Percentiles rank a stretch among this genome's conserved stretches.
phyloP scores from a whole-genome alignment of 1,140 invertebrate genomes.

The Fragariocoptes setiger region DNA sequence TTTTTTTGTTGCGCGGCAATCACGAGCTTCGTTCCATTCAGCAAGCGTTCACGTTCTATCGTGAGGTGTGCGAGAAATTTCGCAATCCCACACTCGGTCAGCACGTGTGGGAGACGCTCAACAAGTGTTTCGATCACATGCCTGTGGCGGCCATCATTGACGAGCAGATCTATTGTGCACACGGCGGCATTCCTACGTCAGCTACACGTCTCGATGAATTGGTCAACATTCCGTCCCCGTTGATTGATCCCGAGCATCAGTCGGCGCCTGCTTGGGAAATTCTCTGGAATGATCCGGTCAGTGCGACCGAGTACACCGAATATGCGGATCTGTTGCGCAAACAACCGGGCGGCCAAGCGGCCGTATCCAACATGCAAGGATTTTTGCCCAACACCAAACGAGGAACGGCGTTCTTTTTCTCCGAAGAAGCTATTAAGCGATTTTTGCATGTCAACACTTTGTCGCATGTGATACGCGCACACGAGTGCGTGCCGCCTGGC shows the following conservation, averaged over 20 bases:
- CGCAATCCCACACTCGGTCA: conserved; percentile 23
- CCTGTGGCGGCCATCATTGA: conserved; percentile 34
- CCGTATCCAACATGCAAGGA: conserved; percentile 17
- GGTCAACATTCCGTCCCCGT: conserved; percentile 27
- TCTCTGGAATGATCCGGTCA: conserved; percentile 40
- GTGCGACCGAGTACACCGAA: conserved; percentile 1
- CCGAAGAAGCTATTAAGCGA: conserved; percentile 25
- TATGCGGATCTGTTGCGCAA: not conserved
- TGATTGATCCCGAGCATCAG: conserved; percentile 27
- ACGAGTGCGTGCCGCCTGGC: conserved; percentile 25
- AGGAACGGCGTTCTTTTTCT: conserved; percentile 36
- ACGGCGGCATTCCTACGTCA: conserved; percentile 36
- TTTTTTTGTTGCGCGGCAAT: conserved; percentile 27
- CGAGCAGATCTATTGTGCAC: conserved; percentile 30
- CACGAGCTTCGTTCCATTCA: conserved; percentile 31
- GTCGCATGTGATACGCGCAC: conserved; percentile 32
- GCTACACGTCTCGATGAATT: conserved; percentile 19
- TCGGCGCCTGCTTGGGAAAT: conserved; percentile 37
- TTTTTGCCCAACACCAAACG: conserved; percentile 30
- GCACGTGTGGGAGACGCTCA: conserved; percentile 31
- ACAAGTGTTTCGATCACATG: conserved; percentile 32
- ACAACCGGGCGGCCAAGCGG: not conserved
- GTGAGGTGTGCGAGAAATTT: conserved; percentile 28
- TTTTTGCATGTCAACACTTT: conserved; percentile 29
- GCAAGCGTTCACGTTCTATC: conserved; percentile 32